phyloP scores from a whole-genome alignment of 2,888 invertebrate species.

The Microctonus aethiopoides region DNA sequence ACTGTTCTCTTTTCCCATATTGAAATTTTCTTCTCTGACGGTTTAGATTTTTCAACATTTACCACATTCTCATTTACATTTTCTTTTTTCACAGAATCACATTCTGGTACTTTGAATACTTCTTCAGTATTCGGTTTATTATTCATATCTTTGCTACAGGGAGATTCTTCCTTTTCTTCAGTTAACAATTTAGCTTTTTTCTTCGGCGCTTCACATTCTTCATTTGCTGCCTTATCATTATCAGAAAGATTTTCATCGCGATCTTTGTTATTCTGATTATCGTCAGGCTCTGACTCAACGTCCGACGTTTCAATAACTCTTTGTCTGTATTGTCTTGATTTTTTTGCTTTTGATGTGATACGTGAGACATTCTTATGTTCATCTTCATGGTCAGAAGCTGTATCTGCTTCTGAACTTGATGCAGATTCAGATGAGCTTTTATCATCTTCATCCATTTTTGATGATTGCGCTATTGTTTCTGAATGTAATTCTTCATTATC shows the following conservation, averaged over 20 bases:
- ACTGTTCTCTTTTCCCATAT: conserved; percentile 89
- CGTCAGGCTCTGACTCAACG: conserved; percentile 45
- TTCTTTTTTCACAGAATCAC: conserved; percentile 25
- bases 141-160: conserved; percentile 33
- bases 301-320: conserved; percentile 40
- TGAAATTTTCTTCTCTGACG: conserved; percentile 69
- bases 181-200: conserved; percentile 35
- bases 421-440: conserved; percentile 33
- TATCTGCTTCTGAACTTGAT: conserved; percentile 61
- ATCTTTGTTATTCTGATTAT: neutral
- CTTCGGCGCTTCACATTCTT: conserved; percentile 43
- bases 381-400: conserved; percentile 69
- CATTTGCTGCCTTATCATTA: conserved; percentile 21
- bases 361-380: conserved; percentile 50
- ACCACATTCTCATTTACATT: conserved; percentile 27
- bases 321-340: conserved; percentile 42
- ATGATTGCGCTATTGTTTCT: conserved; percentile 1
- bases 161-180: conserved; percentile 38
- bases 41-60: conserved; percentile 32
- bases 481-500: conserved; percentile 39
- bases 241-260: conserved; percentile 17
- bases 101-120: conserved; percentile 20
- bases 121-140: conserved; percentile 32
- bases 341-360: conserved; percentile 39
- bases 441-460: conserved; percentile 63